Evolutionary conservation across 1,140 invertebrate species (phyloP).

Genomic region (Drosophila busckii): DNA sequence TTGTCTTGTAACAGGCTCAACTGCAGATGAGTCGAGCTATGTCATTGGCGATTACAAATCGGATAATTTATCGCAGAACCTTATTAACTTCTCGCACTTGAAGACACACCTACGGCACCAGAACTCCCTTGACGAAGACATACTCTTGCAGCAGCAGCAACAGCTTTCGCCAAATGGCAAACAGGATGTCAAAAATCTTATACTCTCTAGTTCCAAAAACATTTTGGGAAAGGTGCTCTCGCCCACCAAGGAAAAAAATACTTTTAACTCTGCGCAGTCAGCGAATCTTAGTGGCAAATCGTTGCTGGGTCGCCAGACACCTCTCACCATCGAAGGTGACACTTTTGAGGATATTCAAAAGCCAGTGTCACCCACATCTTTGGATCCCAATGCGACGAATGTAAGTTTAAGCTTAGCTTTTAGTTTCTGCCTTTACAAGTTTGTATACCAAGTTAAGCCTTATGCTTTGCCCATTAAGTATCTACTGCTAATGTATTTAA

Average conservation of each 20-base stretch:
- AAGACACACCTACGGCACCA: conserved; percentile 69
- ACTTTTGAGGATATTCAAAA: conserved; percentile 11
- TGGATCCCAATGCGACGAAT: conserved; percentile 70
- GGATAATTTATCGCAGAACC: conserved; percentile 81
- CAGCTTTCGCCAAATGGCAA: conserved; percentile 78
- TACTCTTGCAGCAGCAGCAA: conserved; percentile 38
- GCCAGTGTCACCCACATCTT: conserved; percentile 31
- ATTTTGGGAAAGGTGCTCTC: conserved; percentile 89
- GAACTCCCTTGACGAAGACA: conserved; percentile 68
- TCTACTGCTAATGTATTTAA: no score
- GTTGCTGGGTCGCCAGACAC: background rate
- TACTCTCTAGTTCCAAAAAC: conserved; percentile 87
- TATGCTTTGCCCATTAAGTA: no score
- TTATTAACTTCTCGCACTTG: conserved; percentile 62
- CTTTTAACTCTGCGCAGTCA: conserved; percentile 54
- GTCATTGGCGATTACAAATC: conserved; percentile 90
- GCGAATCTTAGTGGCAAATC: conserved; percentile 25
- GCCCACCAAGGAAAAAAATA: conserved; percentile 85
- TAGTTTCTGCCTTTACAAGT: background rate
- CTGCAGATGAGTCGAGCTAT: conserved; percentile 90
- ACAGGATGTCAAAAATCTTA: conserved; percentile 87
- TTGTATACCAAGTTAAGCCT: no score
- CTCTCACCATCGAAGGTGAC: conserved; percentile 5
- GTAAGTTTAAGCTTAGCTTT: conserved; percentile 45
- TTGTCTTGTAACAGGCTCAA: conserved; percentile 81